Evolutionary conservation across 2,113 vertebrate genomes (phyloP), one percentile per base, ranked within the genome.

Genomic region (Chloroceryle aenea): DNA sequence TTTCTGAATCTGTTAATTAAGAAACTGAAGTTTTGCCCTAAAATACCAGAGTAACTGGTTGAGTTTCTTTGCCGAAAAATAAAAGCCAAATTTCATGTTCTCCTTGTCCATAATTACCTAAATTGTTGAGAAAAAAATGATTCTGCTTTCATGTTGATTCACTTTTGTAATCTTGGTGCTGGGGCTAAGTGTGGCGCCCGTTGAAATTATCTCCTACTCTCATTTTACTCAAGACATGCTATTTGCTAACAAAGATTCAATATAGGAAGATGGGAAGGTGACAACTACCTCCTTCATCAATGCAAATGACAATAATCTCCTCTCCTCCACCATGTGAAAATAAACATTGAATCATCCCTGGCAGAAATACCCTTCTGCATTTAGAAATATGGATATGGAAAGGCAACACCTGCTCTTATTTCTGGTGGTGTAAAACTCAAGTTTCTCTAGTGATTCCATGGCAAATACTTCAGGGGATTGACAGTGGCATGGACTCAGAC

Each of bases 1-100:
- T 95, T 96, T 93, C 90, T 93, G 30, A 90, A 88, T 93, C 90
- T 90, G 72, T 96, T 97, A 93, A 96, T 95, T 96, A 96, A 96
- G 73, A 68, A 90, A 59, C 63, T 80, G 55, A 94, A 92, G 61
- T 90, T 96, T 95, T 90, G 83, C 95, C 93, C 92, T 91, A 63
- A 95, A 92, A 94, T 78, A 88, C 79, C 68, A 71, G 43, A 93
- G 50, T 25, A 88, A 77, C 92, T 90, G 75, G 75, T 91, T 90
- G 55, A 8, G 72, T 80, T 91, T 95, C 85, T 90, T 53, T 72
- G 63, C 90, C 67, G 55, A 34, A 59, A 23, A 59, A 59, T 32
- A 59, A 59, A 34, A 61, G 22, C n/a, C 58, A 61, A 38, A 15
- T 34, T 62, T 83, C 75, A 86, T 73, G 87, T 27, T 75, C 74